Conservation (phyloP, 2,113 vertebrate genomes). For the Glareola pratincola region DNA sequence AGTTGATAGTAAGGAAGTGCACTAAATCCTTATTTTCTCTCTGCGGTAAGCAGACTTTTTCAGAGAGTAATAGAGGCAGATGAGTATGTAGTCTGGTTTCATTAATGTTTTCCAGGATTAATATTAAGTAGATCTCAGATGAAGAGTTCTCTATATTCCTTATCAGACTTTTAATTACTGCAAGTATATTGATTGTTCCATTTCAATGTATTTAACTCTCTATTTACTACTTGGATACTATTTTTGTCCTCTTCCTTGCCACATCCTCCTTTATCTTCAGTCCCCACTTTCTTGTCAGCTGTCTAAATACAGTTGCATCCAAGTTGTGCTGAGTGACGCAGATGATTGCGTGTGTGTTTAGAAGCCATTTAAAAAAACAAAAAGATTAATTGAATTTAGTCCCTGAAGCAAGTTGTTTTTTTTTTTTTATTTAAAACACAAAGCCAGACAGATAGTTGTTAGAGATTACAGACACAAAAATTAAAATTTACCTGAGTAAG, state of each 20-base stretch:
- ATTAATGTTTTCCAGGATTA: not conserved
- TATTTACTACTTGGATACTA: not conserved
- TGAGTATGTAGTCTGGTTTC: not conserved
- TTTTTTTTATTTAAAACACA: not conserved
- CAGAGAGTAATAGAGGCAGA: not conserved
- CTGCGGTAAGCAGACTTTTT: not conserved
- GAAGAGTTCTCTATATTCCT: not conserved
- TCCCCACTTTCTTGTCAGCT: not conserved
- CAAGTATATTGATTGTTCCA: not conserved
- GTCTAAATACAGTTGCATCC: conserved; percentile 3
- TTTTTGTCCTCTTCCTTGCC: not conserved
- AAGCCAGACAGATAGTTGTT: not conserved
- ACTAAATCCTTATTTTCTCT: not conserved
- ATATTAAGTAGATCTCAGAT: not conserved
- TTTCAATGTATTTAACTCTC: not conserved
- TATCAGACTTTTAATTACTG: not conserved
- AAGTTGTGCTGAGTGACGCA: not conserved
- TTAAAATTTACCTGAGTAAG: not conserved
- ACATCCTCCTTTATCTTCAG: not conserved
- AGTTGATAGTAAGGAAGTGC: not conserved
- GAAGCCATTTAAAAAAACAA: not conserved
- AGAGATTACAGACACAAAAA: not conserved
- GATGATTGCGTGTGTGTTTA: not conserved
- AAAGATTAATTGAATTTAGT: not conserved
- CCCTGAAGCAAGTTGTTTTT: not conserved